These are phyloP conservation scores for Aphis craccivora DNA, from an alignment of 1,140 invertebrate species.

Conservation along the genomic window DNA sequence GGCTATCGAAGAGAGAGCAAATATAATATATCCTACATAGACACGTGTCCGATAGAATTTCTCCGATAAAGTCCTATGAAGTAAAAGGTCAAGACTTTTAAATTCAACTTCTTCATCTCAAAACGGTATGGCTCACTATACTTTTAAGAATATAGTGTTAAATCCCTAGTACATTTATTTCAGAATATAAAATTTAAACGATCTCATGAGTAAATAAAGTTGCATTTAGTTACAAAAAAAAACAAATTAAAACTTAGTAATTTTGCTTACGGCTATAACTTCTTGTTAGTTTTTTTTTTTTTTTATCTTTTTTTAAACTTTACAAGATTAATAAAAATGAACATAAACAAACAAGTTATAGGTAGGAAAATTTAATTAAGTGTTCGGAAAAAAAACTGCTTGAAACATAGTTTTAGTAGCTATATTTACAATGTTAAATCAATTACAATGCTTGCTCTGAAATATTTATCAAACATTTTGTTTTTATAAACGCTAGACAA, in stretches of 20 bases:
- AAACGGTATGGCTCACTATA: neutral
- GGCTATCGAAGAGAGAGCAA: neutral
- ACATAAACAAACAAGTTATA: neutral
- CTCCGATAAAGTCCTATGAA: neutral
- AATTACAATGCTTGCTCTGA: neutral
- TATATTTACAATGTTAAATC: neutral
- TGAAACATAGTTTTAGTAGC: neutral
- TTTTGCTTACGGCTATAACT: neutral
- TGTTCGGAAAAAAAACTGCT: neutral
- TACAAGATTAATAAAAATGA: neutral
- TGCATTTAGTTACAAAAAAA: neutral
- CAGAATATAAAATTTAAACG: neutral
- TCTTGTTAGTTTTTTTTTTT: neutral
- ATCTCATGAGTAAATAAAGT: neutral
- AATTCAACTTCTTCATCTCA: conserved; percentile 5
- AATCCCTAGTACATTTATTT: neutral
- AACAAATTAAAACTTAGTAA: neutral
- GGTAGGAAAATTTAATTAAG: neutral
- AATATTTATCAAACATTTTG: neutral
- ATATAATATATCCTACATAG: conserved; percentile 2
- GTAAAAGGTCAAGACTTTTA: neutral
- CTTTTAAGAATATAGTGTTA: neutral
- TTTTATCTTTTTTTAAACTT: neutral
- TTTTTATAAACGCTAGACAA: neutral
- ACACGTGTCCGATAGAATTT: conserved; percentile 8